These are phyloP conservation scores for Gobionotothen gibberifrons DNA, from an alignment of 2,797 vertebrate genomes.

Conservation along the genomic window DNA sequence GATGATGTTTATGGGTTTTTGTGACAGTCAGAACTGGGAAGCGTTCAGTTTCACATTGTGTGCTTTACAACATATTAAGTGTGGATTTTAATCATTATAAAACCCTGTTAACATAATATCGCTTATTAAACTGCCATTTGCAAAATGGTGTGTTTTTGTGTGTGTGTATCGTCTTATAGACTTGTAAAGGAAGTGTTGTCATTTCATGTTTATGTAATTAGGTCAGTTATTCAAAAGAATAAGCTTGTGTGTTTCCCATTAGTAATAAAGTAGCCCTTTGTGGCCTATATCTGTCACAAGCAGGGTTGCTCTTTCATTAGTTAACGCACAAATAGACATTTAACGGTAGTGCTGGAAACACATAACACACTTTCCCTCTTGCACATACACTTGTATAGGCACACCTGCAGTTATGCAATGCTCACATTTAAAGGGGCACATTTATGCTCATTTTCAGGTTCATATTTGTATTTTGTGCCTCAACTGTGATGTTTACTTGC, in stretches of 20 bases:
- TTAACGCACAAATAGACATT: constrained; percentile 60
- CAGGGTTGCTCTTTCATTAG: constrained; percentile 65
- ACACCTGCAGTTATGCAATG: constrained; percentile 57
- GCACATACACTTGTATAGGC: constrained; percentile 32
- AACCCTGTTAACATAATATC: constrained; percentile 43
- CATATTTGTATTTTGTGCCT: no score
- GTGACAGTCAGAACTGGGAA: not conserved
- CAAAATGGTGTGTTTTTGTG: constrained; percentile 24
- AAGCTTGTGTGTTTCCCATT: constrained; percentile 59
- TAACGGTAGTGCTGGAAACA: constrained; percentile 26
- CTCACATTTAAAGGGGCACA: constrained; percentile 19
- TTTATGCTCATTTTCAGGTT: no score
- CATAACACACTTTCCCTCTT: constrained; percentile 37
- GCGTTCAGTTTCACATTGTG: not conserved
- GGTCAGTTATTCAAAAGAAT: constrained; percentile 72
- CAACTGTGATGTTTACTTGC: no score
- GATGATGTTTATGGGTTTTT: constrained; percentile 4
- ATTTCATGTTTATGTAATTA: constrained; percentile 75
- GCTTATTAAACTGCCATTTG: constrained; percentile 37
- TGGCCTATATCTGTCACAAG: constrained; percentile 80
- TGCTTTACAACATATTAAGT: constrained; percentile 29
- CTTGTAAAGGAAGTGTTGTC: constrained; percentile 57
- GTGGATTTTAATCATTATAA: constrained; percentile 45
- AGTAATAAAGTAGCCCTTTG: constrained; percentile 68
- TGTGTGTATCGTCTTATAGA: constrained; percentile 43